phyloP scores from a whole-genome alignment of 1,140 invertebrate species.

The Bombus affinis region DNA sequence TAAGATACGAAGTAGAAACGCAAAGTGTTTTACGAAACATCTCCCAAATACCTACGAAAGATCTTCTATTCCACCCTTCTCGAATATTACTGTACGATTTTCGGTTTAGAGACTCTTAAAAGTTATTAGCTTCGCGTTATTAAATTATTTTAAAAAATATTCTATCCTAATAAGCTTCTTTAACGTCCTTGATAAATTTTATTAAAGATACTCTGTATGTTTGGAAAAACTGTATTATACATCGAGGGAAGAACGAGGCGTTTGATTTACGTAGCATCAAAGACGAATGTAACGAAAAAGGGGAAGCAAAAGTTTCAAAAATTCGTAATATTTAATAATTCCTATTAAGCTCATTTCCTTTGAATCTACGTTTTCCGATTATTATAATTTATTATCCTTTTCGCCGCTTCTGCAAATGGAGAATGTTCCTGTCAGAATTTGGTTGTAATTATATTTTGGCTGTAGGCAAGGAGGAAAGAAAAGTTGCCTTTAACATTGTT shows the following conservation, averaged over 20 bases:
- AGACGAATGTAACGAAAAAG: neutral
- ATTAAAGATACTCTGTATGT: too few relatives aligned
- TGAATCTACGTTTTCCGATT: neutral
- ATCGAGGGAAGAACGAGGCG: neutral
- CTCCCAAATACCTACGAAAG: too few relatives aligned
- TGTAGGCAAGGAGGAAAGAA: neutral
- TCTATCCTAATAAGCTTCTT: too few relatives aligned
- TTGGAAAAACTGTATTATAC: too few relatives aligned
- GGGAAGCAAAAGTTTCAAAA: neutral
- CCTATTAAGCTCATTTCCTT: neutral
- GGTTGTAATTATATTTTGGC: neutral
- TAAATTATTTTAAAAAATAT: too few relatives aligned
- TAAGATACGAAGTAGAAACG: neutral
- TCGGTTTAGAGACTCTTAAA: too few relatives aligned
- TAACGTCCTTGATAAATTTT: too few relatives aligned
- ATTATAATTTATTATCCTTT: neutral
- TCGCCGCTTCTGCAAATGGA: neutral
- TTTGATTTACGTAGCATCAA: neutral
- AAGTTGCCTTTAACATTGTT: neutral
- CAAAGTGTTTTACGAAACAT: neutral
- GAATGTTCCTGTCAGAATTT: neutral
- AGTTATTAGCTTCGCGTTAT: too few relatives aligned
- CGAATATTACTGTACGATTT: too few relatives aligned
- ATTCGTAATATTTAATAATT: neutral
- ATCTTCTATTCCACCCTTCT: too few relatives aligned